Evolutionary conservation across 2,113 vertebrate species (phyloP).

Genomic region (Chlorodrepanis virens): DNA sequence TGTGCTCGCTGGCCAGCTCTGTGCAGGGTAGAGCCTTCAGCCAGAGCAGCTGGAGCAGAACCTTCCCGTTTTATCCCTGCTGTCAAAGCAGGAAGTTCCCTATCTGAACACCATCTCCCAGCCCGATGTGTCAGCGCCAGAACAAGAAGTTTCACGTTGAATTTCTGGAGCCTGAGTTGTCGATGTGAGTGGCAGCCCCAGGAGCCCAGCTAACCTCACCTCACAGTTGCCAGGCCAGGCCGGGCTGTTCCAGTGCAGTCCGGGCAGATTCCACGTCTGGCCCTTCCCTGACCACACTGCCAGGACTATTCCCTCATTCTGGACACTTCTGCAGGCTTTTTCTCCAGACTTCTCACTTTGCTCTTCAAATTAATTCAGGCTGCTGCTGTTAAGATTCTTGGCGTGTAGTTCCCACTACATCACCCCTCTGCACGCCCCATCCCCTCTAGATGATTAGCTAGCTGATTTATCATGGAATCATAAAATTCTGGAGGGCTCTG

Average conservation of each 20-base stretch:
- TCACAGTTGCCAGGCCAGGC: neutral
- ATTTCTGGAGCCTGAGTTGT: neutral
- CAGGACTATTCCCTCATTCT: neutral
- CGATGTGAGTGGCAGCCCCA: neutral
- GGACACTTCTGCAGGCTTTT: neutral
- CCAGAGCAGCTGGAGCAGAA: neutral
- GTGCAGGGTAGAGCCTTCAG: neutral
- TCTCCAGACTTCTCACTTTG: neutral
- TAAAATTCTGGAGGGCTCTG: neutral
- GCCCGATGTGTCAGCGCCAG: neutral
- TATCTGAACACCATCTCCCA: neutral
- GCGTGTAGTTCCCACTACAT: neutral
- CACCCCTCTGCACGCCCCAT: neutral
- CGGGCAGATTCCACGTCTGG: neutral
- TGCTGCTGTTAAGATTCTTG: neutral
- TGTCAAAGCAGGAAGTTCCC: neutral
- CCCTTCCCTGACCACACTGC: neutral
- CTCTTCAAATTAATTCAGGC: neutral
- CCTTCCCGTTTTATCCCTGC: neutral
- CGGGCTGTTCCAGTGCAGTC: accelerated
- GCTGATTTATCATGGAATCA: neutral
- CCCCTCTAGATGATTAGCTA: neutral
- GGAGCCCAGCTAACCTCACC: neutral
- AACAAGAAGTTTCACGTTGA: neutral
- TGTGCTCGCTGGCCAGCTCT: accelerated